Evolutionary conservation across 2,888 invertebrate species (phyloP), one percentile per base, ranked within the genome.

Genomic region (Gasteruption jaculator): DNA sequence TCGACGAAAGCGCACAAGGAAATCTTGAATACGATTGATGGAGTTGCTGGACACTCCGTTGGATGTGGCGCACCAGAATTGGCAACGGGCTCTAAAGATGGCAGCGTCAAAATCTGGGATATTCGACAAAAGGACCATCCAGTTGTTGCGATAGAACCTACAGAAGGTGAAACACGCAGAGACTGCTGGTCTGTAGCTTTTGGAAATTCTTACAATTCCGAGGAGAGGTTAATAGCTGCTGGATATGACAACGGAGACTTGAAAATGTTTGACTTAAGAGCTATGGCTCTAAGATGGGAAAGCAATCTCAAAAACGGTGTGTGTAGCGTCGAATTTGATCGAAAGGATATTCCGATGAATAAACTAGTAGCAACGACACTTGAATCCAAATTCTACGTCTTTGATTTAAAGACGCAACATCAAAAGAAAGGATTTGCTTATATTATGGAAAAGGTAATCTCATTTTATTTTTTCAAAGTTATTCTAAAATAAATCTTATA

Each of bases 231-330:
- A 41, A 83, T 96, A 0, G 86, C 84, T 18, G 90, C 94, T 7
- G 96, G 96, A 1, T 96, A 94, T 61, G 95, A 96, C 63, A 96
- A 96, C 68, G 96, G 96, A 0, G 96, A 96, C 63, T 71, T 96
- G 2, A 96, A 95, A 72, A 79, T 96, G 73, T 95, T 91, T 66
- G 94, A 96, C 68, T 74, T 96, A 18, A 79, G 85, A 45, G 81
- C 82, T 4, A 88, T 94, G 85, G 75, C 81, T 0, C 72, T 93
- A 0, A 75, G 83, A 59, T 96, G 94, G 94, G 93, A 95, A 63
- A 86, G 86, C 35, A 91, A 93, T 68, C 74, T 94, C 29, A 90
- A 88, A 64, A 94, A 94, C 76, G 95, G 95, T 54, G 83, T 91
- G 1, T 94, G 93, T 57, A 79, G 81, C 14, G 56, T 90, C 20